Evolutionary conservation across 2,113 vertebrate genomes (phyloP).

Genomic region (Paramisgurnus dabryanus): DNA sequence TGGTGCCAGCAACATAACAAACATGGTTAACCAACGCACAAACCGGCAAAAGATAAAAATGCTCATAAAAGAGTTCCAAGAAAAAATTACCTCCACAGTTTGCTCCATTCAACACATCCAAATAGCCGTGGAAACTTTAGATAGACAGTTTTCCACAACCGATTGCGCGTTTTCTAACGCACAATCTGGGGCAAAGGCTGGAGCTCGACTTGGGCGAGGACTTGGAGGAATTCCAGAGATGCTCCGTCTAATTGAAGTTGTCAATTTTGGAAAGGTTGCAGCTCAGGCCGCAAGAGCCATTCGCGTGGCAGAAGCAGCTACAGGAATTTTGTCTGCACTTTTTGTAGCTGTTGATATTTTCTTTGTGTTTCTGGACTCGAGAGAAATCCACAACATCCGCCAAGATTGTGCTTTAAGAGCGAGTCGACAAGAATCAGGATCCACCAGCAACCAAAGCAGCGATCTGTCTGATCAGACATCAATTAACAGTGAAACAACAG

Average conservation of each 20-base stretch:
- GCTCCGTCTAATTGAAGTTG: constrained; percentile 16
- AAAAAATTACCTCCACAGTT: constrained; percentile 38
- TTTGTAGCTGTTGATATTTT: constrained; percentile 49
- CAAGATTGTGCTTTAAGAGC: background rate
- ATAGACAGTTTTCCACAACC: background rate
- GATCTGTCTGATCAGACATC: too few relatives aligned
- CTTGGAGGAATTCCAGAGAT: constrained; percentile 33
- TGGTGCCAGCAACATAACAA: constrained; percentile 59
- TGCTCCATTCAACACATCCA: constrained; percentile 33
- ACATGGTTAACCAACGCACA: constrained; percentile 55
- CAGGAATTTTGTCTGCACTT: constrained; percentile 20
- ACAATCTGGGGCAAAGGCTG: background rate
- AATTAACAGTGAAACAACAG: background rate
- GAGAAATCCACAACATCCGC: constrained; percentile 50
- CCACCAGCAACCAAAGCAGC: background rate
- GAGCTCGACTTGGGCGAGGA: constrained; percentile 1
- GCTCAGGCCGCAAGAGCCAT: constrained; percentile 37
- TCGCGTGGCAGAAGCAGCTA: constrained; percentile 22
- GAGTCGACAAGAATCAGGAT: background rate
- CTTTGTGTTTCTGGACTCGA: constrained; percentile 56
- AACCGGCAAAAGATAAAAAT: constrained; percentile 48
- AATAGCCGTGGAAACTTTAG: background rate
- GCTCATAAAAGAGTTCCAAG: constrained; percentile 49
- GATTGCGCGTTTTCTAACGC: background rate
- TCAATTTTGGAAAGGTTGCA: constrained; percentile 21